Evolutionary conservation across 2,113 vertebrate species (phyloP), one percentile per base, ranked within the genome.

Genomic region (Loxodonta africana): DNA sequence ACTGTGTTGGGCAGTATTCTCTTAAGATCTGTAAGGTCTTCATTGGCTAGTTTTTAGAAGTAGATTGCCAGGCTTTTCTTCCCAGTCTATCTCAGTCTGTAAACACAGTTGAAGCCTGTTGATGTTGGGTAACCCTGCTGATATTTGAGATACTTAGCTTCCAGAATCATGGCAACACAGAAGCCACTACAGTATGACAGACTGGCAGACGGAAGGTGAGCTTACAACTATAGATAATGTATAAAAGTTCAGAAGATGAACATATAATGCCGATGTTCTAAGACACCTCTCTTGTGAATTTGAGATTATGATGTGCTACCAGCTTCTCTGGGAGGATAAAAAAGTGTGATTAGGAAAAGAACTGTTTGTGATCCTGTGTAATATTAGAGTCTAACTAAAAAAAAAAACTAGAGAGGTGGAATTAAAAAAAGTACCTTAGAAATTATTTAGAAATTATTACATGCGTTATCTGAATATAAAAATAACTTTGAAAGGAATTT

Each of bases 211-310:
- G 67, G 14, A 2, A 10, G 8, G 14, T 71, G 33, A 9, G 1
- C 14, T 71, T 76, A 28, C 33, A 21, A 91, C n/a, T 57, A 8
- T 21, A 76, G 33, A 21, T 73, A 21, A 21, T 84, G 17, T 57
- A 74, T 90, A 82, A 88, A 94, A 76, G 51, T 80, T 96, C 51
- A 80, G 11, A 60, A 84, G 26, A 8, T n/a, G 33, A 71, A 63
- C 5, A 6, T 48, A 5, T 74, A 83, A 67, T 51, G 11, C 30
- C 26, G 12, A 20, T n/a, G 11, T 69, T 1, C 1, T 80, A 41
- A 63, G 57, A 33, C 2, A 48, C 76, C 73, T 77, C 48, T 74
- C 88, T 9, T 48, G 71, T n/a, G 63, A 84, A 25, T 62, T 65
- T 86, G 53, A 63, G 53, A 6, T 92, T 41, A 26, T 57, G 44